phyloP scores from a whole-genome alignment of 2,113 vertebrate species.

The Ameiurus melas region DNA sequence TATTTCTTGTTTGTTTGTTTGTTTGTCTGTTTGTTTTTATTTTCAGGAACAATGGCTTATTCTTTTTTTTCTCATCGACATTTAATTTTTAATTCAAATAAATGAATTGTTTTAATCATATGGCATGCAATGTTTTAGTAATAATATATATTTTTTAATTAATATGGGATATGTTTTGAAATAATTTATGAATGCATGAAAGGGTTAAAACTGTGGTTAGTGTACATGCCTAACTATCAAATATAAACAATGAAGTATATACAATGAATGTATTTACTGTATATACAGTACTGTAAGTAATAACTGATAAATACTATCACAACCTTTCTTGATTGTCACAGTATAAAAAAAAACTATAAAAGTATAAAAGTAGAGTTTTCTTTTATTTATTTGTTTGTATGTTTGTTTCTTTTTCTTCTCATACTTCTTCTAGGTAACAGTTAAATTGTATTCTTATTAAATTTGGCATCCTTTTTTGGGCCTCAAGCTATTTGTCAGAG shows the following conservation, averaged over 20 bases:
- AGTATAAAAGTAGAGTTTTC: neutral
- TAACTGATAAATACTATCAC: conserved; percentile 2
- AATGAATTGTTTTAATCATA: no score
- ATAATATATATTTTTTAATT: no score
- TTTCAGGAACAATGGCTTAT: no score
- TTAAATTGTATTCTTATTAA: neutral
- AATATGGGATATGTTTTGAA: no score
- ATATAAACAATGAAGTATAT: neutral
- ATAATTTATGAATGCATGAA: no score
- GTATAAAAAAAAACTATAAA: no score
- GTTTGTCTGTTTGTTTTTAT: no score
- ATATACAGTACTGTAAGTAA: neutral
- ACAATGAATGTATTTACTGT: neutral
- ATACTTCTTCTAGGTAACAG: neutral
- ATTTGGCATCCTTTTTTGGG: neutral
- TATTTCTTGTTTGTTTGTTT: no score
- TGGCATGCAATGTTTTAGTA: no score
- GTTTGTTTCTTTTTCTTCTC: neutral
- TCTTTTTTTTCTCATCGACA: no score
- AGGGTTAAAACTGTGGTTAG: neutral
- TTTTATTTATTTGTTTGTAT: neutral
- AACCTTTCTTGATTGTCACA: neutral
- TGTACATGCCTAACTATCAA: neutral
- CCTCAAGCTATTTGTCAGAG: neutral
- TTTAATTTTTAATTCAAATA: no score